A percentile compares a stretch with the other conserved stretches of the same genome.
phyloP scores from a whole-genome alignment of 2,888 invertebrate species.

The Phyllotreta striolata region DNA sequence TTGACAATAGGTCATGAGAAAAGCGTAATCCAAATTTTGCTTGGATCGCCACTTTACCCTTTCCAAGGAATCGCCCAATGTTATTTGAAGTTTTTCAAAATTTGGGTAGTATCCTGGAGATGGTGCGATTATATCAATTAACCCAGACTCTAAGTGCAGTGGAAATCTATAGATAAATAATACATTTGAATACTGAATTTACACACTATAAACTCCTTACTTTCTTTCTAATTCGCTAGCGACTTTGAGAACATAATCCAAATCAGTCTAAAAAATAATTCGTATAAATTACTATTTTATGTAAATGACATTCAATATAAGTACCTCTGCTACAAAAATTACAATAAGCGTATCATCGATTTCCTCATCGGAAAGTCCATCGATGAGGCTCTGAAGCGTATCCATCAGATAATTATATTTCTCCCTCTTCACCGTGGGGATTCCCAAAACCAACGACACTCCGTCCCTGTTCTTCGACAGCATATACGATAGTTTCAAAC shows the following conservation, averaged over 20 bases:
- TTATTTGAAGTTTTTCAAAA: slow-evolving; percentile 76
- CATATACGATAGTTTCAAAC: slow-evolving; percentile 80
- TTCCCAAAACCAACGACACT: slow-evolving; percentile 84
- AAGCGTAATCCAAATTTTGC: slow-evolving; percentile 93
- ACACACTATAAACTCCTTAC: slow-evolving; percentile 63
- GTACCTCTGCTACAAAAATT: slow-evolving; percentile 85
- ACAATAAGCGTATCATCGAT: slow-evolving; percentile 83
- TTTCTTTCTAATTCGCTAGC: slow-evolving; percentile 78
- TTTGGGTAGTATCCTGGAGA: slow-evolving; percentile 88
- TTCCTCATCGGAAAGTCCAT: slow-evolving; percentile 76
- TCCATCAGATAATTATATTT: slow-evolving; percentile 86
- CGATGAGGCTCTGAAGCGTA: slow-evolving; percentile 84
- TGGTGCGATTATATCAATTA: slow-evolving; percentile 90
- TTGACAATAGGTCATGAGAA: slow-evolving; percentile 92
- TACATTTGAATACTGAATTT: neutral
- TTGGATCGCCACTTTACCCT: slow-evolving; percentile 92
- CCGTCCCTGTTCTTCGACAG: slow-evolving; percentile 77
- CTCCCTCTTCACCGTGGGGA: slow-evolving; percentile 90
- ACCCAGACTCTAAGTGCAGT: slow-evolving; percentile 75
- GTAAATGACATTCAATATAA: slow-evolving; percentile 29
- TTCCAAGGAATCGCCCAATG: slow-evolving; percentile 85
- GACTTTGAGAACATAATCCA: slow-evolving; percentile 76
- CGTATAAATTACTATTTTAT: neutral
- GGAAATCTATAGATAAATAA: slow-evolving; percentile 70
- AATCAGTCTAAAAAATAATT: slow-evolving; percentile 69